Conservation (phyloP, 1,140 invertebrate species). For the Drosophila kikkawai region DNA sequence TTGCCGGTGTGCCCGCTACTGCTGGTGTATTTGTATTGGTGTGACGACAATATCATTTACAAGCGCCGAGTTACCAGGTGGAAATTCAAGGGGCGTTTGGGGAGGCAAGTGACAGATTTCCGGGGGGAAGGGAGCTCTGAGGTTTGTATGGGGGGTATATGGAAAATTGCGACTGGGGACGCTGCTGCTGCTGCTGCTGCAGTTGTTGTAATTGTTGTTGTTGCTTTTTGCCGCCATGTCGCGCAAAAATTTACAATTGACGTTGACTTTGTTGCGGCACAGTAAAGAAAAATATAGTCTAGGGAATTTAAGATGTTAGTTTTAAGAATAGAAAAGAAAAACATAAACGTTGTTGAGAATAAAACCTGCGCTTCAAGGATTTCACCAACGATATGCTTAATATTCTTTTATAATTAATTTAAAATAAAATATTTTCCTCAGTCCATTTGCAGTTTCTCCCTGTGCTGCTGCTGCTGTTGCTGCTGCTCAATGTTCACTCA, state of each 20-base stretch:
- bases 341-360: background rate
- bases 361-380: background rate
- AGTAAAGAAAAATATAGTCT: background rate
- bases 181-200: constrained; percentile 13
- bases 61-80: constrained; percentile 50
- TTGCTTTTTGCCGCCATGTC: constrained; percentile 71
- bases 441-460: constrained; percentile 14
- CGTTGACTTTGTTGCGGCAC: constrained; percentile 41
- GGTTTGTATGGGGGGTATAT: background rate
- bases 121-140: background rate
- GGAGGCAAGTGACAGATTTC: background rate
- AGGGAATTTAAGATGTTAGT: too few relatives aligned
- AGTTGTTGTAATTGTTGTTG: constrained; percentile 45
- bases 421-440: background rate
- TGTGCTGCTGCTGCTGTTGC: constrained; percentile 24
- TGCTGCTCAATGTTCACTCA: constrained; percentile 75
- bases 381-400: background rate
- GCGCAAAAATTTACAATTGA: constrained; percentile 75
- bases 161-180: constrained; percentile 33
- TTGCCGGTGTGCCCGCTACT: constrained; percentile 12
- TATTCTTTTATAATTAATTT: background rate
- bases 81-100: constrained; percentile 20
- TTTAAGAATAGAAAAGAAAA: background rate
- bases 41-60: constrained; percentile 81
- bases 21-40: constrained; percentile 39